These are phyloP conservation scores for Sternotherus odoratus DNA, from an alignment of 2,797 vertebrate genomes.

Conservation along the genomic window DNA sequence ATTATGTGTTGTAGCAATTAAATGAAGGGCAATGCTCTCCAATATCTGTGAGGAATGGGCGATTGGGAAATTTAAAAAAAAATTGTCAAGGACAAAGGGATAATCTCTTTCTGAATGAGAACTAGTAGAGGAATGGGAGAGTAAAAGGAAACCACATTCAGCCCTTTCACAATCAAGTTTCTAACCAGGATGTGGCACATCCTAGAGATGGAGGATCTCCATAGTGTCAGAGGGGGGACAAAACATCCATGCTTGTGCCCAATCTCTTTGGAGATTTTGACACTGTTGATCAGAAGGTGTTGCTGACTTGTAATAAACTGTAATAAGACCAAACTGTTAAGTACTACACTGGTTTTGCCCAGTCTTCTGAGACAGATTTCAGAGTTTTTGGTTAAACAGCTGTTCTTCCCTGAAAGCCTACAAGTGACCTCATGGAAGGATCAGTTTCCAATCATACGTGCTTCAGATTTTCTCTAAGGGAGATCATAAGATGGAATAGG, in stretches of 20 bases:
- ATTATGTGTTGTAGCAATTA: neutral
- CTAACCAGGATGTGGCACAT: neutral
- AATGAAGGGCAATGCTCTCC: neutral
- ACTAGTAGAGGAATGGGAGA: neutral
- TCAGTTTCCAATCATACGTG: neutral
- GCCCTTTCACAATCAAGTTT: neutral
- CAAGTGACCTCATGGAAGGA: neutral
- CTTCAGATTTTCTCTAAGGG: neutral
- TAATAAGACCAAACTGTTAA: neutral
- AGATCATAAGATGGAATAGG: neutral
- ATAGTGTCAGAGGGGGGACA: neutral
- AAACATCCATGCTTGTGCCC: neutral
- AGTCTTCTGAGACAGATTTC: neutral
- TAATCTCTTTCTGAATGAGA: neutral
- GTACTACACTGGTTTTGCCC: neutral
- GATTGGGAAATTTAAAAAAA: neutral
- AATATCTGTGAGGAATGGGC: neutral
- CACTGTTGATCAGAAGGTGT: neutral
- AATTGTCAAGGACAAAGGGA: neutral
- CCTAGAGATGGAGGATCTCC: neutral
- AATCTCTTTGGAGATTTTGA: neutral
- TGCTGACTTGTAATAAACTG: neutral
- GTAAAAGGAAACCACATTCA: rapidly evolving
- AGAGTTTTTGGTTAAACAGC: too few relatives aligned
- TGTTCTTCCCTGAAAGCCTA: neutral